phyloP scores from a whole-genome alignment of 2,888 invertebrate species.

The Agrilus cyanescens region DNA sequence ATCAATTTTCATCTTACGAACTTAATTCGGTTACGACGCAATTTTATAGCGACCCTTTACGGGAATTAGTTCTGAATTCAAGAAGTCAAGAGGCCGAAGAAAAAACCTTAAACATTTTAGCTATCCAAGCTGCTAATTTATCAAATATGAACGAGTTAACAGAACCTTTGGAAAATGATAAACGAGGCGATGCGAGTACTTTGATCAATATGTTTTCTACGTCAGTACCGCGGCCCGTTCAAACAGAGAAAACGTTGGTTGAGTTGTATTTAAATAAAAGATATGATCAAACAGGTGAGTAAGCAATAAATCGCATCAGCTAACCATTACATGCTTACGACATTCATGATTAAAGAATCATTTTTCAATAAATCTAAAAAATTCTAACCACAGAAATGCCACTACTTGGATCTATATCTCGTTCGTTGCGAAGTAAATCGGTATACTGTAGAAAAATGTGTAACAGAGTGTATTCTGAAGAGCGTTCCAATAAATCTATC shows the following conservation, averaged over 20 bases:
- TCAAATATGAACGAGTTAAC: slow-evolving; percentile 37
- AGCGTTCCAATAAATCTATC: no score
- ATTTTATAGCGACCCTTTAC: slow-evolving; percentile 43
- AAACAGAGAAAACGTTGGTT: no score
- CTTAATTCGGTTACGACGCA: not conserved
- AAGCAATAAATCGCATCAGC: no score
- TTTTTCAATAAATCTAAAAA: no score
- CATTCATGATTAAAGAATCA: no score
- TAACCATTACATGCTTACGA: no score
- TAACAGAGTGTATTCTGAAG: not conserved
- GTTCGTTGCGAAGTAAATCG: slow-evolving; percentile 54
- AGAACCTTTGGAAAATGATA: slow-evolving; percentile 26
- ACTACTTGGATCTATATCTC: slow-evolving; percentile 53
- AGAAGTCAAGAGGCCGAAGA: slow-evolving; percentile 36
- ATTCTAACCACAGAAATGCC: slow-evolving; percentile 38
- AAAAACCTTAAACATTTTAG: slow-evolving; percentile 44
- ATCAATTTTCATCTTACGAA: not conserved
- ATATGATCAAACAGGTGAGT: no score
- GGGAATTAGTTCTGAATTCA: slow-evolving; percentile 49
- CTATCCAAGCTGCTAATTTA: slow-evolving; percentile 49
- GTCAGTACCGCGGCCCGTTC: no score
- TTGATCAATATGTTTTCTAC: no score
- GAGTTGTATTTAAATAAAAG: no score
- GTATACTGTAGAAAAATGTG: slow-evolving; percentile 20
- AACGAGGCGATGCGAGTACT: slow-evolving; percentile 31